These are phyloP conservation scores for Drosophila meridiana DNA, from an alignment of 2,888 invertebrate species.

Conservation along the genomic window DNA sequence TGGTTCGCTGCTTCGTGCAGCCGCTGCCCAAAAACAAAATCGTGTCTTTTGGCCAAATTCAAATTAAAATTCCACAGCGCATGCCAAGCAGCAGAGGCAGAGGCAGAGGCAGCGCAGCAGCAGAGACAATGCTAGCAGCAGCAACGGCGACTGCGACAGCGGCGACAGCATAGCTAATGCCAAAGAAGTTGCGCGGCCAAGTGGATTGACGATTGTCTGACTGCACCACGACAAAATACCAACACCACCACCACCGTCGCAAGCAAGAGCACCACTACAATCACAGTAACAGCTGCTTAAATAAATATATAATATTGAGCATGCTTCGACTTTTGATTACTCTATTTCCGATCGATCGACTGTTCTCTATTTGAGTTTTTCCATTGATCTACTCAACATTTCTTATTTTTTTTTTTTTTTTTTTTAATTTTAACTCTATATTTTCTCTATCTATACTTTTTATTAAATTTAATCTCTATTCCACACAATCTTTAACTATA, in stretches of 20 bases:
- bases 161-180: constrained; percentile 73
- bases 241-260: constrained; percentile 7
- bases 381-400: background rate
- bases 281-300: background rate
- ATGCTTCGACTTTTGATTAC: constrained; percentile 4
- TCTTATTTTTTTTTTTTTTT: too few species aligned
- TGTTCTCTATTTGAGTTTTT: background rate
- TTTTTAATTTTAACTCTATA: too few species aligned
- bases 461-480: too few species aligned
- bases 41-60: constrained; percentile 81
- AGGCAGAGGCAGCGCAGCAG: constrained; percentile 1
- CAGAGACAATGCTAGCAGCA: constrained; percentile 1
- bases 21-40: constrained; percentile 71
- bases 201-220: constrained; percentile 42
- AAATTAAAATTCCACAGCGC: constrained; percentile 82
- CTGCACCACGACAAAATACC: constrained; percentile 43
- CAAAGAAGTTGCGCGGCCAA: constrained; percentile 77
- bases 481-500: too few species aligned
- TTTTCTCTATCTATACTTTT: too few species aligned
- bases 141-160: constrained; percentile 18
- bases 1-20: constrained; percentile 65
- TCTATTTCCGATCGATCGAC: background rate
- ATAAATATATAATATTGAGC: background rate
- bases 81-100: constrained; percentile 61
- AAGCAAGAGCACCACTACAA: constrained; percentile 1